Percentiles rank a stretch among this genome's conserved stretches.
phyloP scores from a whole-genome alignment of 2,888 invertebrate genomes.

The Drosophila testacea region DNA sequence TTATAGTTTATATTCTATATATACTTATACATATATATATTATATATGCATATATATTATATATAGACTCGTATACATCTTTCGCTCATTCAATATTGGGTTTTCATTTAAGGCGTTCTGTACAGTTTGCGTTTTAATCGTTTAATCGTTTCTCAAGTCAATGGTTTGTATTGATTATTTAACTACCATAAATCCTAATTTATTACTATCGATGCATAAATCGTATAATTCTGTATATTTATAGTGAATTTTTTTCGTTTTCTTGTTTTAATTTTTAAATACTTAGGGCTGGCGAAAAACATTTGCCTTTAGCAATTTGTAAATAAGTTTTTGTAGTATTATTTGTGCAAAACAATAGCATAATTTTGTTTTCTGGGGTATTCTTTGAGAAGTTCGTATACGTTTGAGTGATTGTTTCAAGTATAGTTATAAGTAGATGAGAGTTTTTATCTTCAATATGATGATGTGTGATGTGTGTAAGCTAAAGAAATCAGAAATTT shows the following conservation, averaged over 20 bases:
- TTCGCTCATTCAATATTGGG: constrained; percentile 63
- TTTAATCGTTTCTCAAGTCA: constrained; percentile 75
- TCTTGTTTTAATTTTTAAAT: constrained; percentile 34
- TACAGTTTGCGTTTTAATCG: constrained; percentile 73
- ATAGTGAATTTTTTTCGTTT: constrained; percentile 64
- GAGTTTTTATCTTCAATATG: constrained; percentile 15
- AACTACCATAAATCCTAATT: constrained; percentile 76
- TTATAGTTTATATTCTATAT: constrained; percentile 70
- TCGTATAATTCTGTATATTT: constrained; percentile 70
- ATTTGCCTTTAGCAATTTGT: constrained; percentile 63
- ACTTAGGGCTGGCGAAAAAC: constrained; percentile 52
- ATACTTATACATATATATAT: constrained; percentile 59
- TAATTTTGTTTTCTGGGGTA: constrained; percentile 47
- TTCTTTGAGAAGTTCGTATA: constrained; percentile 82
- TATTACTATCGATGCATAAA: constrained; percentile 76
- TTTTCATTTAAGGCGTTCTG: constrained; percentile 79
- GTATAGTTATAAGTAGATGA: constrained; percentile 61
- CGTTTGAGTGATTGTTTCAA: constrained; percentile 81
- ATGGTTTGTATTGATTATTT: constrained; percentile 71
- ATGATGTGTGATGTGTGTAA: constrained; percentile 28
- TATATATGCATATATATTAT: constrained; percentile 52
- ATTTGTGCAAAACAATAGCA: constrained; percentile 71
- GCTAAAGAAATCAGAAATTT: constrained; percentile 48
- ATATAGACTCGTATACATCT: constrained; percentile 78
- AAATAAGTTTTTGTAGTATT: constrained; percentile 61